Percentiles rank a stretch among this genome's conserved stretches.
Evolutionary conservation across 2,113 vertebrate species (phyloP).

Genomic region (crab-eating macaque (Macaca fascicularis)): DNA sequence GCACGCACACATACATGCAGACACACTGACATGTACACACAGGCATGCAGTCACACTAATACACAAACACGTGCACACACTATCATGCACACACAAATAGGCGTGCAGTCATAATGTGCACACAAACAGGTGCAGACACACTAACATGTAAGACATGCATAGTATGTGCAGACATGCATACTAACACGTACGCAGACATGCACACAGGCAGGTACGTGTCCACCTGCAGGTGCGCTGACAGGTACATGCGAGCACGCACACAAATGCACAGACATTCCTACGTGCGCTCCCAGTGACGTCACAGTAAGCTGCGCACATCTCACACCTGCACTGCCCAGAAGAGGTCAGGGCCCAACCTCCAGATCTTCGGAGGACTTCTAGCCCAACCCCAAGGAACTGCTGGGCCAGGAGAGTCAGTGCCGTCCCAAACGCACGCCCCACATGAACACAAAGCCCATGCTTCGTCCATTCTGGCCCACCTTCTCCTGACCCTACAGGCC

Average conservation of each 20-base stretch:
- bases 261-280: too few relatives aligned
- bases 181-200: fast-evolving
- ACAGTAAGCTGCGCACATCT: fast-evolving
- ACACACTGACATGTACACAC: background rate
- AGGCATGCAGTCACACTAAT: background rate
- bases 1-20: background rate
- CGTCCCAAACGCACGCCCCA: too few relatives aligned
- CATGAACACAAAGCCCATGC: fast-evolving
- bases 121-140: background rate
- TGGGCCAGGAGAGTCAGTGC: too few relatives aligned
- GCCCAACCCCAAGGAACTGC: background rate
- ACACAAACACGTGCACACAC: background rate
- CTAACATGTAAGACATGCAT: background rate
- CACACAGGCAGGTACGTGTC: background rate
- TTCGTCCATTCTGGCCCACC: background rate
- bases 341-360: background rate
- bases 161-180: background rate
- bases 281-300: fast-evolving
- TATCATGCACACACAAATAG: background rate
- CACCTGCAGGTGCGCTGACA: too few relatives aligned
- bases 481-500: background rate
- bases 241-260: background rate
- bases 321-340: fast-evolving
- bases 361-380: background rate
- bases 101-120: background rate